phyloP scores from a whole-genome alignment of 2,888 invertebrate species.

The Macrophya alboannulata region DNA sequence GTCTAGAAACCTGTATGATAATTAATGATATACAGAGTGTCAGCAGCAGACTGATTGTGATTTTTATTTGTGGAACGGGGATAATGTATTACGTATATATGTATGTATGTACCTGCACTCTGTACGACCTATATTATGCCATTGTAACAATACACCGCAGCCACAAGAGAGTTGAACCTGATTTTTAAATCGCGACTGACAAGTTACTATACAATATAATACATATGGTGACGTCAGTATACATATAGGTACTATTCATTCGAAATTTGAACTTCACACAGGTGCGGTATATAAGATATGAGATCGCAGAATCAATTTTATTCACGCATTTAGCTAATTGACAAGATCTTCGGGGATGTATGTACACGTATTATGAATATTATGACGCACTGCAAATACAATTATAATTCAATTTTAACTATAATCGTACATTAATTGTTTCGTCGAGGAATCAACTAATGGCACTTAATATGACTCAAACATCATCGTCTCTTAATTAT shows the following conservation, averaged over 20 bases:
- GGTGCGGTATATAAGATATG: not conserved
- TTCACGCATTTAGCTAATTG: not conserved
- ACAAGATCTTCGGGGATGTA: not conserved
- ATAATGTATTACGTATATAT: not conserved
- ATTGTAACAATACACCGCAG: slow-evolving; percentile 17
- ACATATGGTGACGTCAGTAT: not conserved
- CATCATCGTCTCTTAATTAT: not conserved
- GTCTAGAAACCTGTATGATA: slow-evolving; percentile 39
- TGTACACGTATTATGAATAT: not conserved
- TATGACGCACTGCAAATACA: not conserved
- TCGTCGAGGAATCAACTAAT: not conserved
- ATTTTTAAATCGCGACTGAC: slow-evolving; percentile 19
- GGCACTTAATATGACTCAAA: not conserved
- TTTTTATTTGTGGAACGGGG: not conserved
- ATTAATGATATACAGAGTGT: slow-evolving; percentile 33
- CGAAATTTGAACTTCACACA: not conserved
- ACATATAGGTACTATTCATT: not conserved
- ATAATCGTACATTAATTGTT: not conserved
- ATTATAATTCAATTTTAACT: not conserved
- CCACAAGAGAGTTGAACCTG: slow-evolving; percentile 18
- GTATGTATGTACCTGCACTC: slow-evolving; percentile 38
- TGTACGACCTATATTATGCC: slow-evolving; percentile 32
- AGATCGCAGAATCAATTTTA: not conserved
- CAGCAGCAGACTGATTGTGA: slow-evolving; percentile 6
- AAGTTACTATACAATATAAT: not conserved